phyloP scores from a whole-genome alignment of 2,113 vertebrate species.

The Cyphomyrus discorhynchus region DNA sequence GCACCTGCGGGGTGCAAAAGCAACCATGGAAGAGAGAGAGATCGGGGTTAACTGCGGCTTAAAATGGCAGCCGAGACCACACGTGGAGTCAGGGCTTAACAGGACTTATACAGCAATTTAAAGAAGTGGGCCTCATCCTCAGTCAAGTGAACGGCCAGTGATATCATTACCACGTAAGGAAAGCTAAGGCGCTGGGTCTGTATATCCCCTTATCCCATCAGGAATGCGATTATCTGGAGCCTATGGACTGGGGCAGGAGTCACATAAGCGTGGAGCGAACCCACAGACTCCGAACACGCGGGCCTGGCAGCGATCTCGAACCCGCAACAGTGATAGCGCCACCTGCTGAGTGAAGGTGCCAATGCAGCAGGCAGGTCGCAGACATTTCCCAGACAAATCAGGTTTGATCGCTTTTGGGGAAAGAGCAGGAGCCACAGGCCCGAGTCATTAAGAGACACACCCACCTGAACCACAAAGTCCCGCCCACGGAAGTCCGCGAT shows the following conservation, averaged over 20 bases:
- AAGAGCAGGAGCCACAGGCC: neutral
- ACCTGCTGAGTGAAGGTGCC: neutral
- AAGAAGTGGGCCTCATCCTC: neutral
- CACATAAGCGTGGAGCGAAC: neutral
- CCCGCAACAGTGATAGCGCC: neutral
- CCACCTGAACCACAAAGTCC: conserved; percentile 96
- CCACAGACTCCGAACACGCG: neutral
- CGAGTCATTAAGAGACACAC: neutral
- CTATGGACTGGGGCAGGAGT: neutral
- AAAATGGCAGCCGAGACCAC: neutral
- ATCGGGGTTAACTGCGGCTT: neutral
- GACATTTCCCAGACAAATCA: neutral
- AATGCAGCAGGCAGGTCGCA: neutral
- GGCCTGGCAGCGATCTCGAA: neutral
- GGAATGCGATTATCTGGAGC: neutral
- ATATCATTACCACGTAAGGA: neutral
- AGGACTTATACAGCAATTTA: neutral
- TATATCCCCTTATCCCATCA: neutral
- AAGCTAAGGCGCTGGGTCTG: neutral
- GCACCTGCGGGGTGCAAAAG: conserved; percentile 63
- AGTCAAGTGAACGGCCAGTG: neutral
- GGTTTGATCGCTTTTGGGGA: neutral
- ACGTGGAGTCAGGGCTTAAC: neutral
- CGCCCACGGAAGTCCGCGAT: conserved; percentile 94
- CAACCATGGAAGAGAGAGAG: neutral